These are phyloP conservation scores for Adelges cooleyi DNA, from an alignment of 1,140 invertebrate species.

Conservation along the genomic window DNA sequence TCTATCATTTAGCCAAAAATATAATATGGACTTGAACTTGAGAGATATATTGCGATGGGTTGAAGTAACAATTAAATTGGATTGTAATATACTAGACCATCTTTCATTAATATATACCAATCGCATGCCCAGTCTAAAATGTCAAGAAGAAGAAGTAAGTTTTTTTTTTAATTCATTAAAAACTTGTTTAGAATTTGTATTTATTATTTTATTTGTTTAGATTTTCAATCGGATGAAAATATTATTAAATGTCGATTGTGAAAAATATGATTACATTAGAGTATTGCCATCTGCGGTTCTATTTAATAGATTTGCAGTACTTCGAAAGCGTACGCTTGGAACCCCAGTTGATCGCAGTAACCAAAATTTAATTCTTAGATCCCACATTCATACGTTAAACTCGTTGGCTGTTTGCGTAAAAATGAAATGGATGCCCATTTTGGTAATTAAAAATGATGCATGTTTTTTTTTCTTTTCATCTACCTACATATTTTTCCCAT, in stretches of 20 bases:
- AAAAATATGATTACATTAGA: background rate
- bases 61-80: slow-evolving; percentile 43
- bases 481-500: no score
- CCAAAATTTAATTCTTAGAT: slow-evolving; percentile 50
- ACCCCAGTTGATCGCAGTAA: slow-evolving; percentile 37
- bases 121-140: slow-evolving; percentile 58
- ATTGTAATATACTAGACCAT: slow-evolving; percentile 47
- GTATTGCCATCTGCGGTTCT: slow-evolving; percentile 8
- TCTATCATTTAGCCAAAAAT: background rate
- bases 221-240: background rate
- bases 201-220: background rate
- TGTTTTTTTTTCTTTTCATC: no score
- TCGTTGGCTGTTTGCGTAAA: slow-evolving; percentile 69
- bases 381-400: slow-evolving; percentile 54
- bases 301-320: slow-evolving; percentile 13
- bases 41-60: slow-evolving; percentile 91
- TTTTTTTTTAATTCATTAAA: no score
- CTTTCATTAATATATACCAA: slow-evolving; percentile 67
- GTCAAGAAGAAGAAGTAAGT: slow-evolving; percentile 35
- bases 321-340: background rate
- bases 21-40: slow-evolving; percentile 76
- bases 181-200: no score
- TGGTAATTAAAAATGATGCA: slow-evolving; percentile 60
- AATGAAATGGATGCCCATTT: slow-evolving; percentile 83
- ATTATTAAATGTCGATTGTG: background rate